A percentile compares a stretch with the other conserved stretches of the same genome.
Evolutionary conservation across 2,113 vertebrate species (phyloP).

Genomic region (Myanophis thanlyinensis): DNA sequence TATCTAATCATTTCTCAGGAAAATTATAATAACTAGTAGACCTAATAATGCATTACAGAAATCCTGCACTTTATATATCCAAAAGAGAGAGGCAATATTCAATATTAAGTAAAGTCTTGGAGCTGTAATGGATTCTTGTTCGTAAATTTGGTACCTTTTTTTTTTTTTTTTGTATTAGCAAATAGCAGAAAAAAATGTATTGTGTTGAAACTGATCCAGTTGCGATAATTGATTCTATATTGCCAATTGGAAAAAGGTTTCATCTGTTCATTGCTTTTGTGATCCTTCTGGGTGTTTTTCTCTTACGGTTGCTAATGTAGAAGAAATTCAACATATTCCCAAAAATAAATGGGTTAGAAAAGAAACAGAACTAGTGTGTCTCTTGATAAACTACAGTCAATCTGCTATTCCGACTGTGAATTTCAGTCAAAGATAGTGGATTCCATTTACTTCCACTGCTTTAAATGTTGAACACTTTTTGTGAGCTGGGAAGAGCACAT

Average conservation of each 20-base stretch:
- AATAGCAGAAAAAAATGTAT: fast-evolving
- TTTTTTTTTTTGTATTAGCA: background rate
- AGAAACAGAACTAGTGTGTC: background rate
- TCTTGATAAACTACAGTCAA: background rate
- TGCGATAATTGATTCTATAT: fast-evolving
- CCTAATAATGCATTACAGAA: constrained; percentile 13
- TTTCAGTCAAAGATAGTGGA: background rate
- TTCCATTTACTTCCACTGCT: background rate
- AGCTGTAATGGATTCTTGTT: background rate
- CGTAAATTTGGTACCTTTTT: background rate
- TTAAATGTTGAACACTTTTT: background rate
- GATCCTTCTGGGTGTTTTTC: background rate
- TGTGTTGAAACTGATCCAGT: background rate
- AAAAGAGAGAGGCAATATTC: constrained; percentile 2
- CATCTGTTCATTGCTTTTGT: background rate
- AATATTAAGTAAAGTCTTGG: fast-evolving
- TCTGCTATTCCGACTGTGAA: background rate
- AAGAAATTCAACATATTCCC: background rate
- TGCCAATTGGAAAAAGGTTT: background rate
- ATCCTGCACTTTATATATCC: constrained; percentile 14
- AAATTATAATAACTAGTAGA: background rate
- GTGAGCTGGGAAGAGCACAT: background rate
- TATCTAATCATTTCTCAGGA: background rate
- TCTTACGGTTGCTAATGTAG: background rate
- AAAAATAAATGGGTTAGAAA: background rate